Percentiles rank a stretch among this genome's conserved stretches.
Conservation (phyloP, 2,113 vertebrate genomes). For the Pelecanus crispus region DNA sequence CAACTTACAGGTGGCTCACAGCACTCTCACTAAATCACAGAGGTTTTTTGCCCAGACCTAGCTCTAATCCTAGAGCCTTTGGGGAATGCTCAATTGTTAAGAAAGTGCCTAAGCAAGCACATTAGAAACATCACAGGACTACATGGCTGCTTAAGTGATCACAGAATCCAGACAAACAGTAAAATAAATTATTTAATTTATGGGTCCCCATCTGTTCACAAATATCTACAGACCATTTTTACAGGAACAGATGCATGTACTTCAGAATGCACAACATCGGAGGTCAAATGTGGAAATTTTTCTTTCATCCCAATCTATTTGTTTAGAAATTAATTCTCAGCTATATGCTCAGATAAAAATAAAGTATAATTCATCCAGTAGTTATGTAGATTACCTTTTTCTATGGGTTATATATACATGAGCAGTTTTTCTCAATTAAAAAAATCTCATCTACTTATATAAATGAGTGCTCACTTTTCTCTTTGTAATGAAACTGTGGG, state of each 20-base stretch:
- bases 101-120: neutral
- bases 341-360: neutral
- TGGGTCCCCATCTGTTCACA: constrained; percentile 12
- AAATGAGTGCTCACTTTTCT: neutral
- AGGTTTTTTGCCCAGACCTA: neutral
- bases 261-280: neutral
- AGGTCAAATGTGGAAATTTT: neutral
- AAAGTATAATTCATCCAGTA: too few relatives aligned
- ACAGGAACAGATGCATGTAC: neutral
- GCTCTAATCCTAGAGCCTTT: neutral
- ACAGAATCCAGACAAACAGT: neutral
- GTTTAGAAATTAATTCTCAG: neutral
- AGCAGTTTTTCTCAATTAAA: neutral
- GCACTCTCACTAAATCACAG: neutral
- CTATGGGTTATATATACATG: neutral
- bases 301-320: neutral
- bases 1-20: neutral
- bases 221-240: neutral
- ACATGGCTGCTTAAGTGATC: neutral
- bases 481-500: neutral
- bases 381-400: neutral
- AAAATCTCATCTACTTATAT: neutral
- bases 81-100: neutral
- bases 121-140: constrained; percentile 16
- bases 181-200: constrained; percentile 40